These are phyloP conservation scores for Macropis europaea DNA, from an alignment of 2,888 invertebrate species.

Conservation along the genomic window DNA sequence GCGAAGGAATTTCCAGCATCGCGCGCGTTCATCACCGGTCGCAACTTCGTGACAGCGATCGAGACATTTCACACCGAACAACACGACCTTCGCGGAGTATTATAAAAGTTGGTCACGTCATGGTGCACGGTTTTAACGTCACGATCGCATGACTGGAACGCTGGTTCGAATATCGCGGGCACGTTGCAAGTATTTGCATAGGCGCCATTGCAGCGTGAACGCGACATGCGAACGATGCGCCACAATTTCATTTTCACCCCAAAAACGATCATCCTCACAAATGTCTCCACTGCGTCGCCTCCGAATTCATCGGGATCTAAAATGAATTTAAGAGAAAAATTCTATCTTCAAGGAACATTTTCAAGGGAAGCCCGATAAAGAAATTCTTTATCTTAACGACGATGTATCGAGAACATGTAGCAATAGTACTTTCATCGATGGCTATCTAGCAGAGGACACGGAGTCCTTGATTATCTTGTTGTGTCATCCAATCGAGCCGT, in stretches of 20 bases:
- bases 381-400: conserved; percentile 13
- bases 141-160: conserved; percentile 59
- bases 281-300: too few relatives aligned
- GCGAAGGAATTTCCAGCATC: neutral
- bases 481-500: conserved; percentile 11
- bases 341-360: neutral
- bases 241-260: neutral
- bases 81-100: conserved; percentile 4
- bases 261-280: neutral
- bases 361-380: neutral
- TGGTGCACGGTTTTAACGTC: conserved; percentile 35
- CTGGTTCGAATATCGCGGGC: conserved; percentile 47
- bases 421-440: conserved; percentile 14
- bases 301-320: too few relatives aligned
- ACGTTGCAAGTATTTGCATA: conserved; percentile 65
- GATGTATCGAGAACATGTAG: neutral
- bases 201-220: conserved; percentile 34
- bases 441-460: conserved; percentile 23
- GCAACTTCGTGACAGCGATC: too few relatives aligned
- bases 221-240: conserved; percentile 36
- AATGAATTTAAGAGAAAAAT: neutral
- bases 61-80: neutral
- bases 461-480: conserved; percentile 32
- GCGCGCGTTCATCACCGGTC: too few relatives aligned
- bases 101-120: conserved; percentile 9